Percentiles rank a stretch among this genome's conserved stretches.
Conservation (phyloP, 2,113 vertebrate species). For the Lichenostomus cassidix region DNA sequence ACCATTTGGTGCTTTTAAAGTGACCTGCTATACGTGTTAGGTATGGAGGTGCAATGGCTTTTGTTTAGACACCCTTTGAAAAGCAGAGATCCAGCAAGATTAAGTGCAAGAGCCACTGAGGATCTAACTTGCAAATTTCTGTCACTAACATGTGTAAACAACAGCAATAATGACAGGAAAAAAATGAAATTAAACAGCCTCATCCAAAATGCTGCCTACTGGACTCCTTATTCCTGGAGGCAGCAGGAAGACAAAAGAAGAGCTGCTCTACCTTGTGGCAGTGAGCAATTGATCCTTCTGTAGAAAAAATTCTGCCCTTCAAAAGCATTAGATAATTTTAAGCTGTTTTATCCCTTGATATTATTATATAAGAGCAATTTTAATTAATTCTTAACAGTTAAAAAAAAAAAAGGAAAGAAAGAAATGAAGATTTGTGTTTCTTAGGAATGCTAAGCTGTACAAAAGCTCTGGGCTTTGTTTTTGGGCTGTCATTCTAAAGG, state of each 20-base stretch:
- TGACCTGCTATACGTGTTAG: not conserved
- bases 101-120: not conserved
- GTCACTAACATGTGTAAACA: not conserved
- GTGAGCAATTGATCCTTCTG: constrained; percentile 17
- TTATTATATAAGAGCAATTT: constrained; percentile 70
- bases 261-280: constrained; percentile 44
- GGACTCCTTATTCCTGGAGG: not conserved
- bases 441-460: constrained; percentile 78
- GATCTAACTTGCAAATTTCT: not conserved
- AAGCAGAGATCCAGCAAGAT: not conserved
- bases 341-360: constrained; percentile 63
- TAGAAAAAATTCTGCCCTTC: not conserved
- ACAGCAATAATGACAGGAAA: not conserved
- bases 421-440: constrained; percentile 75
- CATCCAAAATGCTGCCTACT: not conserved
- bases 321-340: constrained; percentile 65
- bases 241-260: constrained; percentile 18
- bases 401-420: constrained; percentile 21
- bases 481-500: constrained; percentile 79
- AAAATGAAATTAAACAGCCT: constrained; percentile 14
- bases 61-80: not conserved
- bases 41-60: not conserved
- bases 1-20: not conserved
- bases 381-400: constrained; percentile 72
- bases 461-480: constrained; percentile 79